A percentile compares a stretch with the other conserved stretches of the same genome.
phyloP scores from a whole-genome alignment of 2,797 vertebrate species.

The Austrolebias charrua region DNA sequence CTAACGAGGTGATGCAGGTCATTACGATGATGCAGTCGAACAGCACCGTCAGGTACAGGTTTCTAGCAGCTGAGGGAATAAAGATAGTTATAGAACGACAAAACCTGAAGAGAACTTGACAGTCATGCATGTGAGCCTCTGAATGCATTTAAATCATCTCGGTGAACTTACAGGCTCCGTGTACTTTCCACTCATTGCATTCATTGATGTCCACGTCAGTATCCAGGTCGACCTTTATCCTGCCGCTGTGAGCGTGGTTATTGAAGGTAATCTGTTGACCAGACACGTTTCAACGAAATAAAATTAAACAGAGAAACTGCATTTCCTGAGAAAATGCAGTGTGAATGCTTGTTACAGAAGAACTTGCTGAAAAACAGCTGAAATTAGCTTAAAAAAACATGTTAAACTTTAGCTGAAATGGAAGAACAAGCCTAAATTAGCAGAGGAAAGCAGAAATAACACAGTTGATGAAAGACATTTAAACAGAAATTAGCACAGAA shows the following conservation, averaged over 20 bases:
- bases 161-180: constrained; percentile 84
- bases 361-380: no score
- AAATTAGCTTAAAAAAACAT: no score
- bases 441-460: no score
- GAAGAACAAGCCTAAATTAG: no score
- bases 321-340: no score
- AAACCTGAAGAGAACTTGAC: background rate
- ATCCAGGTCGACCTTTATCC: constrained; percentile 89
- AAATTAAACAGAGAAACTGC: no score
- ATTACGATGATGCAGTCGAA: constrained; percentile 90
- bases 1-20: constrained; percentile 84
- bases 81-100: background rate
- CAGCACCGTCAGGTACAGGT: constrained; percentile 86
- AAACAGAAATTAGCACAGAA: no score
- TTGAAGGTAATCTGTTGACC: constrained; percentile 85
- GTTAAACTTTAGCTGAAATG: no score
- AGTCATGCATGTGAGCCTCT: constrained; percentile 1
- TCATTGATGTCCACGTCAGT: constrained; percentile 82
- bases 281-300: background rate
- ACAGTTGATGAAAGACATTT: no score
- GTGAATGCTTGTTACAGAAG: no score
- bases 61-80: constrained; percentile 80
- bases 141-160: constrained; percentile 15
- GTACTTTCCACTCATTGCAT: constrained; percentile 83
- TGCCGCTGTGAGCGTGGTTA: constrained; percentile 91